Evolutionary conservation across 2,888 invertebrate genomes (phyloP).

Genomic region (Microdon myrmicae): DNA sequence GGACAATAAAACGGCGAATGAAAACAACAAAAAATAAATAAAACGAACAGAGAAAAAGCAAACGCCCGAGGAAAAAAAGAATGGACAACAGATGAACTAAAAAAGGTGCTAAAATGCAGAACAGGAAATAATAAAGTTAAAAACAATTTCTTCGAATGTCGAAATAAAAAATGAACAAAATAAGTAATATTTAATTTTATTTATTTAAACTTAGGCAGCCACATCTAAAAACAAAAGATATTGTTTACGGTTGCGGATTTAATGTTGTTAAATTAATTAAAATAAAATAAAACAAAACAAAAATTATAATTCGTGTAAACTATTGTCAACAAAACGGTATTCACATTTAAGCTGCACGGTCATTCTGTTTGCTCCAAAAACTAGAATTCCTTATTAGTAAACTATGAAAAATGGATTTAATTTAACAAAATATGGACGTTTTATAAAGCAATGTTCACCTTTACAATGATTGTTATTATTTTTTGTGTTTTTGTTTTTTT

Average conservation of each 20-base stretch:
- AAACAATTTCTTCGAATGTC: too few relatives aligned
- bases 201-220: constrained; percentile 44
- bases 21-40: constrained; percentile 17
- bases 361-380: constrained; percentile 13
- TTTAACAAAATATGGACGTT: constrained; percentile 52
- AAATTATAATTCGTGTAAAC: constrained; percentile 30
- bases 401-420: constrained; percentile 42
- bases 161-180: too few relatives aligned
- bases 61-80: too few relatives aligned
- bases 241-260: too few relatives aligned
- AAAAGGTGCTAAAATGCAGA: too few relatives aligned
- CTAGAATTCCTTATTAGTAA: constrained; percentile 27
- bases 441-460: constrained; percentile 12
- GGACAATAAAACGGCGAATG: neutral
- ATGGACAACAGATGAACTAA: too few relatives aligned
- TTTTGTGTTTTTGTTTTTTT: constrained; percentile 8
- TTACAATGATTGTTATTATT: too few relatives aligned
- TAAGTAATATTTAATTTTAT: constrained; percentile 24
- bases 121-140: too few relatives aligned
- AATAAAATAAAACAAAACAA: constrained; percentile 10
- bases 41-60: too few relatives aligned
- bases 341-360: constrained; percentile 23
- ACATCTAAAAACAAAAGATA: too few relatives aligned
- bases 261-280: constrained; percentile 32
- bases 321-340: constrained; percentile 41